Conservation (phyloP, 2,888 invertebrate genomes). For the Drosophila lacicola region DNA sequence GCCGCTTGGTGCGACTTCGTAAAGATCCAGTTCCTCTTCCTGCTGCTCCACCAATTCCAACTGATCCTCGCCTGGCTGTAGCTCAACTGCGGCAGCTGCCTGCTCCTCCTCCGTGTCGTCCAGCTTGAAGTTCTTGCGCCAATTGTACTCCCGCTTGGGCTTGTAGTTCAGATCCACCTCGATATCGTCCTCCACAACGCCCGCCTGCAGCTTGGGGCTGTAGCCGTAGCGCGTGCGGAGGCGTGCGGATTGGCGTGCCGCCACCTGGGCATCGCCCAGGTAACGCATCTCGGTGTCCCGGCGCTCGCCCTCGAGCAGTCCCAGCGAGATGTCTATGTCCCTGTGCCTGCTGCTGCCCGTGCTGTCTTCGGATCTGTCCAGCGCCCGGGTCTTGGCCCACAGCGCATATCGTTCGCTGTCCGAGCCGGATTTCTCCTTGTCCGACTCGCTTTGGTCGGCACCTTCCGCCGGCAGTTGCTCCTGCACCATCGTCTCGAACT, state of each 20-base stretch:
- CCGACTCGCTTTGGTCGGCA: slow-evolving; percentile 56
- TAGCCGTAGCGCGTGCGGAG: slow-evolving; percentile 83
- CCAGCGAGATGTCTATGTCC: slow-evolving; percentile 62
- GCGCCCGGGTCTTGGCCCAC: slow-evolving; percentile 74
- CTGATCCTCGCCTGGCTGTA: background rate
- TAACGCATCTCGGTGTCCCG: slow-evolving; percentile 80
- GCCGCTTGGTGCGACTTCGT: background rate
- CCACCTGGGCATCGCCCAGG: slow-evolving; percentile 79
- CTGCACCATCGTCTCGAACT: slow-evolving; percentile 82
- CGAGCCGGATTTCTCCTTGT: slow-evolving; percentile 65
- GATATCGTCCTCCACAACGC: slow-evolving; percentile 61
- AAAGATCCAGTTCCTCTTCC: slow-evolving; percentile 4
- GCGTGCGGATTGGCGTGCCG: slow-evolving; percentile 79
- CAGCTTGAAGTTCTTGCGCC: slow-evolving; percentile 84
- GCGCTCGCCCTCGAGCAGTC: slow-evolving; percentile 75
- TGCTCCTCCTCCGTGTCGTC: slow-evolving; percentile 63
- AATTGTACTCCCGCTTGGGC: slow-evolving; percentile 84
- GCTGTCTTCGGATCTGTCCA: slow-evolving; percentile 54
- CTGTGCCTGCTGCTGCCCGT: slow-evolving; percentile 25
- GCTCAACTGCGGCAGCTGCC: background rate
- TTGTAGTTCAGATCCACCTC: slow-evolving; percentile 82
- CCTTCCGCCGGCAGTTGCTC: slow-evolving; percentile 64
- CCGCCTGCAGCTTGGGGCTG: slow-evolving; percentile 74
- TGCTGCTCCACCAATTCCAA: slow-evolving; percentile 1
- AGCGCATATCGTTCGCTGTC: slow-evolving; percentile 73